These are phyloP conservation scores for Falco peregrinus DNA, from an alignment of 2,797 vertebrate genomes.

Conservation along the genomic window DNA sequence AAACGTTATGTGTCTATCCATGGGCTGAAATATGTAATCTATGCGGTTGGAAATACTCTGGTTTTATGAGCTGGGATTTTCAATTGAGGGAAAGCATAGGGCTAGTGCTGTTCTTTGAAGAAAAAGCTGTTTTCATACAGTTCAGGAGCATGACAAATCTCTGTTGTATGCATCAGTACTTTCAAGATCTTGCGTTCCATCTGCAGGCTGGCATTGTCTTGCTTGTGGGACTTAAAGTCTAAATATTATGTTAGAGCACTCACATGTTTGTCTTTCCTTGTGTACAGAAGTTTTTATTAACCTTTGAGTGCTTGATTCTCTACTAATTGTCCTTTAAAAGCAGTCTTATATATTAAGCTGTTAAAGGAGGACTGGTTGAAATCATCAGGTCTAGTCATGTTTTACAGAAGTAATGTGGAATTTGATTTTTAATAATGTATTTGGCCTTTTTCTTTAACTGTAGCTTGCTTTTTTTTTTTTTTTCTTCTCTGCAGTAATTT, in stretches of 20 bases:
- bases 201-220: not conserved
- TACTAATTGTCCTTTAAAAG: not conserved
- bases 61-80: not conserved
- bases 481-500: not conserved
- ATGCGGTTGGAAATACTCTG: not conserved
- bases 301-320: not conserved
- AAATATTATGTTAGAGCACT: not conserved
- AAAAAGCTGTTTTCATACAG: not conserved
- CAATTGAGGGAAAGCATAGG: not conserved
- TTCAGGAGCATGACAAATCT: not conserved
- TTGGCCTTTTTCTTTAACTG: not conserved
- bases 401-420: not conserved
- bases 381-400: not conserved
- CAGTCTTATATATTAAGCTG: not conserved
- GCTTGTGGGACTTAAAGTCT: not conserved
- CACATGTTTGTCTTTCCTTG: rapidly evolving
- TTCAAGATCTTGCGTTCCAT: not conserved
- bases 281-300: not conserved
- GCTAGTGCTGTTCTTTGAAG: not conserved
- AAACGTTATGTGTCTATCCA: not conserved
- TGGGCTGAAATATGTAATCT: not conserved
- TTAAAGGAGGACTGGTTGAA: not conserved
- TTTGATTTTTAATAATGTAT: not conserved
- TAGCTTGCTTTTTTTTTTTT: not conserved
- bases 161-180: not conserved